These are phyloP conservation scores for Dolichotis patagonum DNA, from an alignment of 2,113 vertebrate genomes.

Conservation along the genomic window DNA sequence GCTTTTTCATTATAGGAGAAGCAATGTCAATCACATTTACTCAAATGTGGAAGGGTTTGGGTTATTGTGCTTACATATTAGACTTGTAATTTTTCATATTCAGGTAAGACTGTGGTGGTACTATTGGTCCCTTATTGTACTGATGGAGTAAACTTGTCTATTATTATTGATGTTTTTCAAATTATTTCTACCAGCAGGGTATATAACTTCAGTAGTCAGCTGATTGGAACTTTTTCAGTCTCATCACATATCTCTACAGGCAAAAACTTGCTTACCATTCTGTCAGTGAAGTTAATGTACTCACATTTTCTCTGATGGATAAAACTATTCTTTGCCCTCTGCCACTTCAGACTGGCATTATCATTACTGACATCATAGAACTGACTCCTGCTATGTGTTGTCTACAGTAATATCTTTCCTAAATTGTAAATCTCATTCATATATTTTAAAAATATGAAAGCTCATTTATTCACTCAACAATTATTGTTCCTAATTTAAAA, in stretches of 20 bases:
- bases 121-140: neutral
- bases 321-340: neutral
- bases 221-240: neutral
- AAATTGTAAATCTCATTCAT: neutral
- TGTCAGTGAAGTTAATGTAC: neutral
- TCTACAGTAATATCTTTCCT: neutral
- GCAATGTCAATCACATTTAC: neutral
- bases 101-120: neutral
- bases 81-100: neutral
- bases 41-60: neutral
- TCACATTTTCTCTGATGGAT: neutral
- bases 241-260: neutral
- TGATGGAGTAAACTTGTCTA: neutral
- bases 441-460: neutral
- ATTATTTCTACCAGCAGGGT: neutral
- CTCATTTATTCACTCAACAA: neutral
- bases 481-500: neutral
- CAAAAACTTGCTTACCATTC: neutral
- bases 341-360: neutral
- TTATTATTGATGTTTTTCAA: neutral
- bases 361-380: neutral
- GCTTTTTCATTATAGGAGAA: neutral
- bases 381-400: neutral
- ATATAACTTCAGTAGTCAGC: neutral
- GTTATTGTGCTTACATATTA: neutral